Conservation (phyloP, 2,797 vertebrate genomes). For the Sebastes iracundus region DNA sequence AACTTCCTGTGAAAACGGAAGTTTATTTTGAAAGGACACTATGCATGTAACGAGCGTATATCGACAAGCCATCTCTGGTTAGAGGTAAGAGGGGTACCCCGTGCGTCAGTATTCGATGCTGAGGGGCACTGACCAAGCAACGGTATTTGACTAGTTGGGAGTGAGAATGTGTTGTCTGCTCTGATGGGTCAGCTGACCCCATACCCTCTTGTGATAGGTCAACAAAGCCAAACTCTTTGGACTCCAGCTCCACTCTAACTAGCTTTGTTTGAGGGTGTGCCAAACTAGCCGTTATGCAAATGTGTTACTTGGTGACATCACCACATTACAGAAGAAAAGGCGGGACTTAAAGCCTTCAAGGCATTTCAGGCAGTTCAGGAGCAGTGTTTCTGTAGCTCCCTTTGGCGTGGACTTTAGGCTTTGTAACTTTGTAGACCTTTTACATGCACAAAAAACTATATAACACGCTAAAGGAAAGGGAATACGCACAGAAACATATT, state of each 20-base stretch:
- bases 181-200: background rate
- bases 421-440: too few relatives aligned
- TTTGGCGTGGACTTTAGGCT: too few relatives aligned
- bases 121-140: too few relatives aligned
- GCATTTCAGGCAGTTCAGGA: background rate
- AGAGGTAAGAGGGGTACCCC: too few relatives aligned
- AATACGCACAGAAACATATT: background rate
- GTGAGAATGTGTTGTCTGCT: background rate
- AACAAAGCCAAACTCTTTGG: background rate
- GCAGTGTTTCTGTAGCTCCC: background rate
- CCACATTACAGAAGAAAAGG: background rate
- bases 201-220: background rate
- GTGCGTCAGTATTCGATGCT: too few relatives aligned
- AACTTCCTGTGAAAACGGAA: background rate
- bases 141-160: background rate
- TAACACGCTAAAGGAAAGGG: background rate
- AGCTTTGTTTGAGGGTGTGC: background rate
- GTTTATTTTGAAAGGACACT: background rate
- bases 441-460: background rate
- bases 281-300: background rate
- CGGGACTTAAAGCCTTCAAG: fast-evolving
- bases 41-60: background rate
- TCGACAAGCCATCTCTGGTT: background rate
- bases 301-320: background rate
- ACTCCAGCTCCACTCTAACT: background rate